Conservation (phyloP, 2,888 invertebrate species). For the Phorcus lineatus region DNA sequence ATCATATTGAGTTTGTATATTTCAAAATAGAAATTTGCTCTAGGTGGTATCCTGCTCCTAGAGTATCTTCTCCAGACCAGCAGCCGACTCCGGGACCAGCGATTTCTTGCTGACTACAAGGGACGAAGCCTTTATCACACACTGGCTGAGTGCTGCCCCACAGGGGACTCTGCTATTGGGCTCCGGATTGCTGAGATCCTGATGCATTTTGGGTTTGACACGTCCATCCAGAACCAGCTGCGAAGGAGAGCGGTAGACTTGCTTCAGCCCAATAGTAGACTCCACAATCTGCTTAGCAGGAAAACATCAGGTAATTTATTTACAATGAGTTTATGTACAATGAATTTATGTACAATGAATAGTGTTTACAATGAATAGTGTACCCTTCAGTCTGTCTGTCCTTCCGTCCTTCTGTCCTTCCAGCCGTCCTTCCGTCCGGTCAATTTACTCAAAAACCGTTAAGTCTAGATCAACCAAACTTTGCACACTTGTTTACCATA, state of each 20-base stretch:
- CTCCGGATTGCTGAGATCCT: constrained; percentile 34
- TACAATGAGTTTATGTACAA: no score
- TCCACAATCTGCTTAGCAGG: neutral
- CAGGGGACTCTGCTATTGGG: constrained; percentile 34
- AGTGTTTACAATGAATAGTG: no score
- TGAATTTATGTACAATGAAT: no score
- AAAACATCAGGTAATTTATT: constrained; percentile 31
- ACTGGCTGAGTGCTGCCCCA: constrained; percentile 40
- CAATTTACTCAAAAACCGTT: no score
- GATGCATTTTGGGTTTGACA: neutral
- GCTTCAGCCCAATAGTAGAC: neutral
- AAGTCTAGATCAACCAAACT: no score
- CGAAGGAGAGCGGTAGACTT: neutral
- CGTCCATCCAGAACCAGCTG: neutral
- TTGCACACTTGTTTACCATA: no score
- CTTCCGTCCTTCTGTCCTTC: no score
- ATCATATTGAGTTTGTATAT: no score
- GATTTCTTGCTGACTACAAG: constrained; percentile 12
- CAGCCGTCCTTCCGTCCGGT: no score
- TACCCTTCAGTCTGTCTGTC: no score
- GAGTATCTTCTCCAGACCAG: constrained; percentile 4
- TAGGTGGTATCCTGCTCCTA: constrained; percentile 37
- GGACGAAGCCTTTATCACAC: constrained; percentile 44
- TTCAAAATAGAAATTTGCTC: neutral
- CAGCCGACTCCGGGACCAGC: constrained; percentile 19